Evolutionary conservation across 2,888 invertebrate genomes (phyloP), one percentile per base, ranked within the genome.

Genomic region (Orgyia antiqua): DNA sequence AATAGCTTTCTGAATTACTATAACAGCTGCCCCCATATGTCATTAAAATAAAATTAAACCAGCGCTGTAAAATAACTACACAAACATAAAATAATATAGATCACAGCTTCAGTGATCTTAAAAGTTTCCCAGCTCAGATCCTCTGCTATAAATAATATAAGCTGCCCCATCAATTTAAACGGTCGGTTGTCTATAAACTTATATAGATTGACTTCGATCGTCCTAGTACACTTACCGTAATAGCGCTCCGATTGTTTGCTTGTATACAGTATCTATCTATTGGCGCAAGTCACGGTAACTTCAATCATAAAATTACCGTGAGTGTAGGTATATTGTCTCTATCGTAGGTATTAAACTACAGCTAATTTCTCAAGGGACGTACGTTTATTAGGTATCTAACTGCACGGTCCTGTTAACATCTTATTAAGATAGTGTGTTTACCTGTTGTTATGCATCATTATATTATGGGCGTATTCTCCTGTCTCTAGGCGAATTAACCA

Each of bases 161-260:
- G 63, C 64, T 64, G 51, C 64, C 67, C 69, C 68, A 77, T 79
- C 76, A 74, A 74, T 71, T 65, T 60, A n/a, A n/a, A 52, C 57
- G 51, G 50, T 51, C 51, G 48, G 48, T 63, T 61, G 63, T 62
- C 69, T 62, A 62, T 66, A 59, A 71, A 70, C 68, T 71, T 74
- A 72, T 74, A 73, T 77, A 82, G 69, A 82, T 79, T 80, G 72
- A 59, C 62, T 68, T 70, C 65, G 68, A 68, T 66, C 68, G 62
- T 44, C 45, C 36, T 46, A 63, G 65, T 77, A n/a, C 6, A 77
- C 79, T 79, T 68, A 77, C 55, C 55, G 54, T 75, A 75, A 80
- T 78, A 51, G 66, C 52, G 46, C 51, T 46, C 45, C 55, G 62
- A 65, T 64, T 68, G 63, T 66, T 65, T 61, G 43, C 49, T 44